Base-by-base conservation (phyloP, 2,888 invertebrate species). In the Andrena haemorrhoa region DNA sequence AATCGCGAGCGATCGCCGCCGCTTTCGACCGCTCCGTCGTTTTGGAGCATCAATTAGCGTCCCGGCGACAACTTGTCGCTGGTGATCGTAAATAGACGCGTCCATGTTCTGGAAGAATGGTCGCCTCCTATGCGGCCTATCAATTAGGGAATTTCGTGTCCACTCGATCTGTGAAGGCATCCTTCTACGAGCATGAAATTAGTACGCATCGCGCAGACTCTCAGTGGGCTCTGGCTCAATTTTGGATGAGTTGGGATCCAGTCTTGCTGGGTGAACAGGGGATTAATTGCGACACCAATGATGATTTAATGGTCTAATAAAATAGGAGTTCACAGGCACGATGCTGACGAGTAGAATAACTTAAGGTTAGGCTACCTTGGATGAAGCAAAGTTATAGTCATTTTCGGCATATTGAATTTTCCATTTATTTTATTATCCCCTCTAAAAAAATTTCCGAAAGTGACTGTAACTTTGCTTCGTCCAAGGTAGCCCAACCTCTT, bases 31-130 rank as follows among this genome's bases (percentile, higher is more conserved):
- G 35, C 49, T 35, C 35, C 31, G 49, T 71, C 53, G 60, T 76
- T 74, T 56, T 47, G 75, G 61, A 47, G 77, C 84, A 82, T 89
- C 88, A 86, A 90, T 90, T 90, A 90, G 85, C 71, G 72, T 49
- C 60, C 63, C 41, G 63, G 74, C 80, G 71, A 85, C 76, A 82
- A 84, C 83, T 84, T 80, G 75, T 83, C 86, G 53, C 78, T 75
- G 65, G 68, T 64, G 63, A 69, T 61, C 82, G 80, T 85, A 82
- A 86, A 82, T 84, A 83, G 68, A 83, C 83, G 73, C 79, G 78
- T 51, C 58, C 77, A 8, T 47, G 20, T 23, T 56, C 31, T 31
- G 33, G 47, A 56, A 26, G 23, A 47, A 41, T 64, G 35, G 4
- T 68, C 47, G 33, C 41, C 41, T 53, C 41, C 12, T 51, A 33